phyloP scores from a whole-genome alignment of 2,888 invertebrate species.

The Nomada flava region DNA sequence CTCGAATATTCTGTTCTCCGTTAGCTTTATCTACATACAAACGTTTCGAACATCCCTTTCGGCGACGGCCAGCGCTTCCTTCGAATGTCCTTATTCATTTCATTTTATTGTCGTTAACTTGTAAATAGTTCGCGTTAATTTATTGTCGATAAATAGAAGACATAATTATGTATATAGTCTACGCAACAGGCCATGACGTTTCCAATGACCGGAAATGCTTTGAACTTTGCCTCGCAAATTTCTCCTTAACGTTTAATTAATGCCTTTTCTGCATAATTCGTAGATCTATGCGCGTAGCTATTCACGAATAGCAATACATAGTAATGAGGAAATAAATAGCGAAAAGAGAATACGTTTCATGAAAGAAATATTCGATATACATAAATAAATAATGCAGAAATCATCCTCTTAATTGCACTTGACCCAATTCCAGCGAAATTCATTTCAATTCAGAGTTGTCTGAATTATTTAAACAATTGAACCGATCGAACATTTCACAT shows the following conservation, averaged over 20 bases:
- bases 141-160: conserved; percentile 68
- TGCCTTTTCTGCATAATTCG: not conserved
- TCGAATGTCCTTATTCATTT: conserved; percentile 55
- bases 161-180: conserved; percentile 30
- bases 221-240: not conserved
- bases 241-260: not conserved
- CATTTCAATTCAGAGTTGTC: not conserved
- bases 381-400: not conserved
- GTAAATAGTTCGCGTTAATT: conserved; percentile 50
- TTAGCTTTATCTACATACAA: conserved; percentile 43
- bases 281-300: no score
- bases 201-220: not conserved
- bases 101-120: conserved; percentile 60
- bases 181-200: conserved; percentile 35
- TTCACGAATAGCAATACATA: no score
- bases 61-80: conserved; percentile 69
- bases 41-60: conserved; percentile 52
- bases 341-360: not conserved
- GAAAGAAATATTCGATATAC: not conserved
- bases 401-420: not conserved
- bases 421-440: not conserved
- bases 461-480: not conserved
- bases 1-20: conserved; percentile 53
- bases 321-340: no score
- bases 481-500: not conserved